Percentiles rank a stretch among this genome's conserved stretches.
Evolutionary conservation across 2,888 invertebrate species (phyloP).

Genomic region (Sthenelais limicola): DNA sequence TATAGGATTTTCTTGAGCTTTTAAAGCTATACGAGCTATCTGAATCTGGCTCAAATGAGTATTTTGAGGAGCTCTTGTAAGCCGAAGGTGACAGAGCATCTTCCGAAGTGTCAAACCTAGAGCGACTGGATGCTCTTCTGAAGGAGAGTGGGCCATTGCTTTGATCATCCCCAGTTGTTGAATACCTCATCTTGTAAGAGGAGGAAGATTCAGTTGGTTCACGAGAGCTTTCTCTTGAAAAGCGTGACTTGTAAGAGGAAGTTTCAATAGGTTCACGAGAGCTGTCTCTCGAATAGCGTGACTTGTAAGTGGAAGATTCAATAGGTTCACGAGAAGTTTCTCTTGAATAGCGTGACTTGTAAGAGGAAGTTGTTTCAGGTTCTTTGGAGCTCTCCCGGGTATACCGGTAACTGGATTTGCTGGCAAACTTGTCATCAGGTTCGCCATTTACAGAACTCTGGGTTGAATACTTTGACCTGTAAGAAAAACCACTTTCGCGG

Average conservation of each 20-base stretch:
- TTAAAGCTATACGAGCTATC: conserved; percentile 13
- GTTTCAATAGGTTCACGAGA: background rate
- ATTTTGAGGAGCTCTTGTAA: background rate
- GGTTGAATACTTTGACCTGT: too few relatives aligned
- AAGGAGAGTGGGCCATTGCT: background rate
- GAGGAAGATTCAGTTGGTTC: background rate
- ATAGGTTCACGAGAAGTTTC: background rate
- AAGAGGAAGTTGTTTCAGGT: background rate
- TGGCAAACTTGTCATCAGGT: too few relatives aligned
- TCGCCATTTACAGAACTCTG: too few relatives aligned
- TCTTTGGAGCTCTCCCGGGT: background rate
- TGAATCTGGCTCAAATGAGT: background rate
- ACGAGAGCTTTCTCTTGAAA: background rate
- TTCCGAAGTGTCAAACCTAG: too few relatives aligned
- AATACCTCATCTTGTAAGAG: background rate
- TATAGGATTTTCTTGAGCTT: conserved; percentile 12
- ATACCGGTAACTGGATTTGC: too few relatives aligned
- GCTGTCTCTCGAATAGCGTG: background rate
- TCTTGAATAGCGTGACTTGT: conserved; percentile 12
- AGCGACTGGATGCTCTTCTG: too few relatives aligned
- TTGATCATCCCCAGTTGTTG: background rate
- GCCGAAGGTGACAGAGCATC: too few relatives aligned
- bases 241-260: conserved; percentile 23
- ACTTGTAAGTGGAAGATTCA: conserved; percentile 2
- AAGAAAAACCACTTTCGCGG: too few relatives aligned